Evolutionary conservation across 2,113 vertebrate species (phyloP).

Genomic region (Phylloscopus whistleri): DNA sequence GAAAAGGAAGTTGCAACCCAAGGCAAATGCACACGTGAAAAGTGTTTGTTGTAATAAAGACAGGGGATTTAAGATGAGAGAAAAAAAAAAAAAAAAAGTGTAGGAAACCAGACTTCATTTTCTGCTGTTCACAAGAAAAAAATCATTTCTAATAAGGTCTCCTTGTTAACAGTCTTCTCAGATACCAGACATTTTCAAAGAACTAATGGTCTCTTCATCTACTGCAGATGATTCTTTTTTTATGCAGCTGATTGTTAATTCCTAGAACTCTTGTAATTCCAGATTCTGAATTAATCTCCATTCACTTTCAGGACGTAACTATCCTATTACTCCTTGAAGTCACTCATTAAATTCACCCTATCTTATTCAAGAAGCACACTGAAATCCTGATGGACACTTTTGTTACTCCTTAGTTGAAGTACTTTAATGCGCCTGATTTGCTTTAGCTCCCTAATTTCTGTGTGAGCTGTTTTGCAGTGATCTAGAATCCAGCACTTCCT

Average conservation of each 20-base stretch:
- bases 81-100: neutral
- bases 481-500: neutral
- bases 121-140: neutral
- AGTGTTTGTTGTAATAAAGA: neutral
- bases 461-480: neutral
- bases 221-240: constrained; percentile 1
- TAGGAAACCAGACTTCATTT: neutral
- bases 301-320: neutral
- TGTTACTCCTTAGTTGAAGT: neutral
- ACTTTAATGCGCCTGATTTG: neutral
- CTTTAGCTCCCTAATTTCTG: neutral
- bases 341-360: constrained; percentile 23
- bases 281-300: constrained; percentile 37
- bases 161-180: neutral
- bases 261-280: constrained; percentile 29
- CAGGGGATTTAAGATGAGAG: neutral
- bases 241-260: constrained; percentile 32
- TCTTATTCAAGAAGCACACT: neutral
- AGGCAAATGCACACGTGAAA: accelerated
- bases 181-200: constrained; percentile 5
- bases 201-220: constrained; percentile 27
- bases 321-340: neutral
- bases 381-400: neutral
- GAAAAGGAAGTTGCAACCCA: neutral
- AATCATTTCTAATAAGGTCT: neutral